Evolutionary conservation across 35 echinoderm and acorn worm genomes (phyloP).

Genomic region (Chiridota heheva): DNA sequence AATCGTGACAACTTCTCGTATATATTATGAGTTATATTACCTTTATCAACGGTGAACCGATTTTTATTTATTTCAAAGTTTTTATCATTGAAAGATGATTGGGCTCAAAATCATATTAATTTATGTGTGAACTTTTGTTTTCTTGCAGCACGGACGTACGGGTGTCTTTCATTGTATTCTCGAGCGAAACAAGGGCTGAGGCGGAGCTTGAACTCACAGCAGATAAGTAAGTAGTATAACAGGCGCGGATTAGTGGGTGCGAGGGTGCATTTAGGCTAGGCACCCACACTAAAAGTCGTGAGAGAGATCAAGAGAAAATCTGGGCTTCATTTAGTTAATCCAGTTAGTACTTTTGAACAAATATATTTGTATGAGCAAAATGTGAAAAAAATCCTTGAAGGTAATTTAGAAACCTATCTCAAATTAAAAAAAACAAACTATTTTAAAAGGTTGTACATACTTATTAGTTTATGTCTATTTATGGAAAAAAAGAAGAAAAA

Average conservation of each 20-base stretch:
- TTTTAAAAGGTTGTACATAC: too few relatives aligned
- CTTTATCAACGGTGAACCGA: too few relatives aligned
- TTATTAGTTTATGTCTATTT: too few relatives aligned
- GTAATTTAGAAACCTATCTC: not conserved
- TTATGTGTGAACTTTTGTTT: not conserved
- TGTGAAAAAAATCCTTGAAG: not conserved
- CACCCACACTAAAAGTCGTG: not conserved
- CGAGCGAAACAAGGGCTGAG: slow-evolving; percentile 29
- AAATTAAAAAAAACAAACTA: too few relatives aligned
- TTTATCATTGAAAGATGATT: not conserved
- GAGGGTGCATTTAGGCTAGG: not conserved
- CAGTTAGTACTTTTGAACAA: not conserved
- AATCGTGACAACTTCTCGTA: too few relatives aligned
- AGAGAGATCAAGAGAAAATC: not conserved
- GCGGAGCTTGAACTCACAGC: slow-evolving; percentile 56
- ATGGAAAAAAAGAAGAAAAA: too few relatives aligned
- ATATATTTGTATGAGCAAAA: not conserved
- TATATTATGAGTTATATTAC: too few relatives aligned
- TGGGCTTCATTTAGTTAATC: not conserved
- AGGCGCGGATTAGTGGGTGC: too few relatives aligned
- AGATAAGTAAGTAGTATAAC: slow-evolving; percentile 68
- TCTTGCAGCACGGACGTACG: slow-evolving; percentile 66
- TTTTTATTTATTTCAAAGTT: too few relatives aligned
- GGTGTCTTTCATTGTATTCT: slow-evolving; percentile 82
- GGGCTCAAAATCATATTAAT: not conserved